These are phyloP conservation scores for Platyscelio sp. DNA, from an alignment of 2,888 invertebrate genomes.

Conservation along the genomic window DNA sequence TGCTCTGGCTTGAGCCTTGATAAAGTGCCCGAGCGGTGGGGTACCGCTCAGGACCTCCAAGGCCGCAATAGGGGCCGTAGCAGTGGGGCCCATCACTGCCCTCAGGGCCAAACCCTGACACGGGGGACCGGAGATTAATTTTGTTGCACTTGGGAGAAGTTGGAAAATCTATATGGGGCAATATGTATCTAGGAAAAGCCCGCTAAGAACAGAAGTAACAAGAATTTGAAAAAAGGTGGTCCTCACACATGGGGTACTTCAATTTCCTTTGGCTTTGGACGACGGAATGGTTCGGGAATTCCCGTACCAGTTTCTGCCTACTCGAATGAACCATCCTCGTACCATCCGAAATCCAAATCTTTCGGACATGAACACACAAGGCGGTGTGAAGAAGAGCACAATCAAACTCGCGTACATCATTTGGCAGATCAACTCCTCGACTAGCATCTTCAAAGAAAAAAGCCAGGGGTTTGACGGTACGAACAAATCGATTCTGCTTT, in stretches of 20 bases:
- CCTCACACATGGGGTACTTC: constrained; percentile 91
- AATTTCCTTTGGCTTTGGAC: constrained; percentile 94
- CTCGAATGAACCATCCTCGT: constrained; percentile 75
- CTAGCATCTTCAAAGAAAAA: constrained; percentile 90
- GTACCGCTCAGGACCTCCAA: too few species aligned
- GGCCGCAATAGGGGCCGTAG: too few species aligned
- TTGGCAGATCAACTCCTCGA: constrained; percentile 89
- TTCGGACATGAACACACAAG: constrained; percentile 85
- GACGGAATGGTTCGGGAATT: constrained; percentile 86
- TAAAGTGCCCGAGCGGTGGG: constrained; percentile 89
- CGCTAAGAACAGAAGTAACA: too few species aligned
- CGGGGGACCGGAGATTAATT: too few species aligned
- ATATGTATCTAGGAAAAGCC: too few species aligned
- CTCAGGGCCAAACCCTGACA: too few species aligned
- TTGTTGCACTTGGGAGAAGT: too few species aligned
- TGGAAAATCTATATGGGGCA: too few species aligned
- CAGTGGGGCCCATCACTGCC: too few species aligned
- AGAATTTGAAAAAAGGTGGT: constrained; percentile 87
- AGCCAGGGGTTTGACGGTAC: constrained; percentile 86
- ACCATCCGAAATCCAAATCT: constrained; percentile 85
- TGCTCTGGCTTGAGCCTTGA: too few species aligned
- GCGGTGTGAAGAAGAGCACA: constrained; percentile 84
- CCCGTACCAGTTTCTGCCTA: constrained; percentile 80
- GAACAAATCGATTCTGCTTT: constrained; percentile 92
- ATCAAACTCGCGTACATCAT: constrained; percentile 82